Evolutionary conservation across 2,113 vertebrate genomes (phyloP).

Genomic region (Halichoeres trimaculatus): DNA sequence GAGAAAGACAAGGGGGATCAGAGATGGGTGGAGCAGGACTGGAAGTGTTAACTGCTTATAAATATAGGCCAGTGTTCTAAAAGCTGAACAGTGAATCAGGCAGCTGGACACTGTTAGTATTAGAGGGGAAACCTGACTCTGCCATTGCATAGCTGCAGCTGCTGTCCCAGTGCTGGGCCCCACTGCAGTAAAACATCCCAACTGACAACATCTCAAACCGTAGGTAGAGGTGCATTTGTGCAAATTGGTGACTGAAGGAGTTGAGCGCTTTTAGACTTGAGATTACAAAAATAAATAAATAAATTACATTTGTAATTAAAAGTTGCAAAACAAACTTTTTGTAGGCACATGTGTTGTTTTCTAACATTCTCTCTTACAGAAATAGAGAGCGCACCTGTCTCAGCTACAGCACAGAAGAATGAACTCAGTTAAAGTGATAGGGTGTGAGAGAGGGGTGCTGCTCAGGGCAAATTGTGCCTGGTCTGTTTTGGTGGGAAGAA

Average conservation of each 20-base stretch:
- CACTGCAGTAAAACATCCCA: conserved; percentile 87
- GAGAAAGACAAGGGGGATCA: conserved; percentile 57
- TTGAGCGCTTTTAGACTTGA: not conserved
- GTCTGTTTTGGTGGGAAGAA: conserved; percentile 79
- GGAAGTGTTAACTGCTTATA: conserved; percentile 87
- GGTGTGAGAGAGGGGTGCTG: conserved; percentile 26
- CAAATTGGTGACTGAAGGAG: not conserved
- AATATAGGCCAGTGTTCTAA: conserved; percentile 94
- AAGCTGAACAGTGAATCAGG: conserved; percentile 93
- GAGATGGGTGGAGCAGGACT: conserved; percentile 60
- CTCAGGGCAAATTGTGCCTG: conserved; percentile 43
- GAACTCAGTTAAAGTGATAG: conserved; percentile 74
- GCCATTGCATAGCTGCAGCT: conserved; percentile 87
- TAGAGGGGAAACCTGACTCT: conserved; percentile 88
- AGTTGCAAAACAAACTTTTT: not conserved
- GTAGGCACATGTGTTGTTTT: conserved; percentile 57
- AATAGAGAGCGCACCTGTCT: conserved; percentile 85
- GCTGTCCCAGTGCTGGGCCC: conserved; percentile 85
- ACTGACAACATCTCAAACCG: conserved; percentile 64
- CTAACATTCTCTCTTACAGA: conserved; percentile 78
- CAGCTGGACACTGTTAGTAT: conserved; percentile 80
- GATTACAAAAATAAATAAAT: not conserved
- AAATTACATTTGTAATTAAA: not conserved
- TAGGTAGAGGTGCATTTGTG: conserved; percentile 1
- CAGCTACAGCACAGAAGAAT: conserved; percentile 72